These are phyloP conservation scores for Sebastolobus alascanus DNA, from an alignment of 2,797 vertebrate species.

Conservation along the genomic window DNA sequence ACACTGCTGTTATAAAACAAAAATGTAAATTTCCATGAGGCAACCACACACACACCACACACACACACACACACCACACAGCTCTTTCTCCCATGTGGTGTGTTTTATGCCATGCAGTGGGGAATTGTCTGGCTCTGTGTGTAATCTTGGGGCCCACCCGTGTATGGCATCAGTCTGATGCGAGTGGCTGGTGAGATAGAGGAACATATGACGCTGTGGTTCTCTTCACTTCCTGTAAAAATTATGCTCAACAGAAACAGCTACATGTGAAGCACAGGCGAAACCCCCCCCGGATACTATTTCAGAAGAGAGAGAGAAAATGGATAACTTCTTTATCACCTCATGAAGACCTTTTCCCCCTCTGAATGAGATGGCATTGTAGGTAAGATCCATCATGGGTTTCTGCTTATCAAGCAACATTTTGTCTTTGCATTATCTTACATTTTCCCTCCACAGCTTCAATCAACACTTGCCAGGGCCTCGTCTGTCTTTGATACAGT, in stretches of 20 bases:
- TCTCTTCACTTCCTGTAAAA: constrained; percentile 87
- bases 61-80: constrained; percentile 16
- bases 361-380: constrained; percentile 54
- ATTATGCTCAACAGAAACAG: constrained; percentile 76
- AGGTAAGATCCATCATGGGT: constrained; percentile 58
- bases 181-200: constrained; percentile 87
- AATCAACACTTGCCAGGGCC: constrained; percentile 18
- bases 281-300: constrained; percentile 19
- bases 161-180: constrained; percentile 78
- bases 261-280: constrained; percentile 72
- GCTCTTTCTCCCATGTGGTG: constrained; percentile 20
- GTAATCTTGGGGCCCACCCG: constrained; percentile 85
- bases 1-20: neutral
- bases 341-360: constrained; percentile 8
- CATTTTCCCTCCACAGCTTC: constrained; percentile 35
- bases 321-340: constrained; percentile 40
- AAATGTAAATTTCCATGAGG: neutral
- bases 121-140: constrained; percentile 56
- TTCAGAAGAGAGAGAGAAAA: constrained; percentile 59
- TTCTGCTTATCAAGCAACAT: constrained; percentile 18
- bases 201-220: constrained; percentile 84
- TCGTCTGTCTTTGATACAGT: constrained; percentile 6
- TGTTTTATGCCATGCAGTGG: constrained; percentile 46
- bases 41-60: constrained; percentile 14
- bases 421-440: constrained; percentile 36